Evolutionary conservation across 1,140 invertebrate genomes (phyloP), one percentile per base, ranked within the genome.

Genomic region (Pachyrhynchus sulphureomaculatus): DNA sequence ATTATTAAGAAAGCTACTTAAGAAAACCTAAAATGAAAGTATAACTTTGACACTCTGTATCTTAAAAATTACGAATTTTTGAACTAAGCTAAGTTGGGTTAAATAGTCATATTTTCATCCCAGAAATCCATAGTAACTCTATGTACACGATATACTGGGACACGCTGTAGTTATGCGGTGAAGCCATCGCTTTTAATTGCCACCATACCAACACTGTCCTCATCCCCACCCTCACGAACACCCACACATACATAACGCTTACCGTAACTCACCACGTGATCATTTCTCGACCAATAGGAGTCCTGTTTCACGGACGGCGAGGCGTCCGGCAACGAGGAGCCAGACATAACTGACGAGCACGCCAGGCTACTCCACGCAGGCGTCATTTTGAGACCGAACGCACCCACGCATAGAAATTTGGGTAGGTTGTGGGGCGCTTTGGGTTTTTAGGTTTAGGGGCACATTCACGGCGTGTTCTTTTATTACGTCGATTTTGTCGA

Each of bases 281-380:
- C 56, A 39, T 58, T 49, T 60, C 42, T 36, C 29, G 20, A 21
- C 72, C 52, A 67, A 63, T 74, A 84, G 82, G 82, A 85, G 72
- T 80, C 82, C 76, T 75, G 82, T 61, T 76, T 84, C 65, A 83
- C 82, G 36, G 83, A 84, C 66, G 82, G 82, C 65, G 85, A 86
- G 71, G 82, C 81, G 69, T 83, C 82, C 64, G 83, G 83, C 64
- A 77, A 79, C 49, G 85, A 86, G 75, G 84, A 85, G 70, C 77
- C 78, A 48, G 89, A 91, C 78, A 84, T 90, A 17, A 88, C 91
- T 33, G 91, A 93, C 78, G 91, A 94, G 78, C 90, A 88, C 74
- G 90, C 89, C 56, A 88, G 91, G 72, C 81, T 95, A 18, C 82
- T 95, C 51, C 86, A 90, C 60, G 67, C 66, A 47, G 66, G 66